Base-by-base conservation (phyloP, 2,797 vertebrate genomes). In the Ptychobarbus kaznakovi region DNA sequence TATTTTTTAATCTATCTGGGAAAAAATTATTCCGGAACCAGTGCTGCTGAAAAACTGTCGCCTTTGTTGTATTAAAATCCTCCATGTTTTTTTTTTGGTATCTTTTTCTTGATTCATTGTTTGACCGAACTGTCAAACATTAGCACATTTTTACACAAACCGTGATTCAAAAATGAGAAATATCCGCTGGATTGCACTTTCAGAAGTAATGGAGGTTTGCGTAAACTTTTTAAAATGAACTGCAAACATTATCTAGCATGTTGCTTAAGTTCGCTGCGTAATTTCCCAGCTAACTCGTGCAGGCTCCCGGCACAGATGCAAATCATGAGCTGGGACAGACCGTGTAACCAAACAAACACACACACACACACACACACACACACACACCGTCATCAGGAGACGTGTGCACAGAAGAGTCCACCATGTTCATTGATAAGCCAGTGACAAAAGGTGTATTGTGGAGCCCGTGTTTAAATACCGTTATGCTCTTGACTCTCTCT, bases 401-500 rank as follows among this genome's bases (percentile, higher is more conserved):
- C 16, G 4, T 66, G 77, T 16, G 5, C 77, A 8, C 40, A 22
- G 35, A 80, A 58, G 38, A 63, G 81, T 18, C 13, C 35, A 20
- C 1, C 32, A 28, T 70, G 38, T 56, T 56, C 66, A 28, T 9
- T 56, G 44, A 66, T 51, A 72, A 81, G 68, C 80, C 32, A 20
- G 18, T 35, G 32, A 32, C 66, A 40, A 38, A 69, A 28, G 61
- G 11, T 63, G 58, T 28, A 63, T 63, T 63, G 58, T 84, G 69
- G 87, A 81, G 58, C 12, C 70, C 86, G 80, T 65, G 72, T 86
- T 87, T 90, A 90, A 81, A 73, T 80, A 86, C 77, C 77, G 74
- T 87, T 89, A 91, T 76, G 90, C 89, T 93, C 87, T 61, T 22
- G 25, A 12, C 82, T 90, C 88, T 84, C 82, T 90, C 88, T 84